phyloP scores from a whole-genome alignment of 2,888 invertebrate genomes.

The Hermodice carunculata region DNA sequence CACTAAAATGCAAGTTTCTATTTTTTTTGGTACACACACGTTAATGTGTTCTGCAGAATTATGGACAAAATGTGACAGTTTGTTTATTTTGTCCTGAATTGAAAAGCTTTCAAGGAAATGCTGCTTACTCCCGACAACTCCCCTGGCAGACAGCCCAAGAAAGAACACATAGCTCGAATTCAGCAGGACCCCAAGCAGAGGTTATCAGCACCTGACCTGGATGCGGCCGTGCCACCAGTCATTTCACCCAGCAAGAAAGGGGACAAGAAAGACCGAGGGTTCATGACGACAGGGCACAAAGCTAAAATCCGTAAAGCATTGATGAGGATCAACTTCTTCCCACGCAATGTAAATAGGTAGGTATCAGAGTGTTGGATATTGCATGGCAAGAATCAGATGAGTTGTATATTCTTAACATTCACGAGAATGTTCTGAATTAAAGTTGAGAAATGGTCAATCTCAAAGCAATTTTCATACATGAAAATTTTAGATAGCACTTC shows the following conservation, averaged over 20 bases:
- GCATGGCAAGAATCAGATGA: no score
- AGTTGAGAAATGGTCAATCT: no score
- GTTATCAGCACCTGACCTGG: conserved; percentile 76
- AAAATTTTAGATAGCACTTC: no score
- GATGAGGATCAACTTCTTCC: conserved; percentile 81
- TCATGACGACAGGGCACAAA: conserved; percentile 91
- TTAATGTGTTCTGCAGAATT: no score
- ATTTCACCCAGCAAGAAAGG: conserved; percentile 41
- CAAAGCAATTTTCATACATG: no score
- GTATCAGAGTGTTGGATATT: no score
- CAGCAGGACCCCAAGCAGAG: conserved; percentile 80
- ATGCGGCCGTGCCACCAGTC: conserved; percentile 32
- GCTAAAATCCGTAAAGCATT: conserved; percentile 88
- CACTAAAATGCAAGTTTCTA: no score
- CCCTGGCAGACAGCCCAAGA: conserved; percentile 79
- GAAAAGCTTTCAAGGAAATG: conserved; percentile 81
- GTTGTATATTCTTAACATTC: no score
- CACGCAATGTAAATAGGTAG: conserved; percentile 52
- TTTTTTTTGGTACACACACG: no score
- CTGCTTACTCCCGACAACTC: conserved; percentile 84
- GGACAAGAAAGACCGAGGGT: conserved; percentile 73
- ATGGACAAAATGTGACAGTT: no score
- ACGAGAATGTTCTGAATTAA: no score
- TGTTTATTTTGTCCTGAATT: no score
- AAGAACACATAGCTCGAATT: conserved; percentile 78